Base-by-base conservation (phyloP, 1,140 invertebrate species). In the Hyles euphorbiae region DNA sequence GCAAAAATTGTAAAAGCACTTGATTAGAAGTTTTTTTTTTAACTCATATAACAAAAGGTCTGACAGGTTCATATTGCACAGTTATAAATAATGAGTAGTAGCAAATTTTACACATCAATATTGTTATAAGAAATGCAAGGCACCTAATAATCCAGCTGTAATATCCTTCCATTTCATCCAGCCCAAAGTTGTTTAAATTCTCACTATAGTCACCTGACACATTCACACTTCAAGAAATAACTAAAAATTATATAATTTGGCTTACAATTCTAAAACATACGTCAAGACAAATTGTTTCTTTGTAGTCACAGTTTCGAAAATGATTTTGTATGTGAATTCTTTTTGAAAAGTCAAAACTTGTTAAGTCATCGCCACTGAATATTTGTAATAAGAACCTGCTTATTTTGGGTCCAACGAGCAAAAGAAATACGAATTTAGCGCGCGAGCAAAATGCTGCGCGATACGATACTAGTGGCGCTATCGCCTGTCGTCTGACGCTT, bases 251-350 rank as follows among this genome's bases (percentile, higher is more conserved):
- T 58, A 77, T 74, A 78, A 78, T 83, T 83, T 83, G 80, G 76
- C 76, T 78, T 68, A 79, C 76, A 78, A 76, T 76, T 67, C 70
- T 80, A 78, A 74, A 80, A 77, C 60, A 70, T 72, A 80, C 72
- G 72, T 77, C 76, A 78, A 78, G 68, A 78, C 66, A 74, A 75
- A 68, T 65, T 66, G 60, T 65, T 71, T 64, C 63, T 48, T 22
- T 58, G 52, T 33, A 61, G 53, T 53, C 60, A 63, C 40, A 58
- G 45, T 63, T 71, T 55, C 48, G 50, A 63, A 68, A 40, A 40
- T 40, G 36, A 40, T 40, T 40, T 40, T 40, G 36, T 40, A 40
- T 40, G 36, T 36, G 36, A 36, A 36, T 8, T 40, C 8, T 40
- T 40, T 40, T 40, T 5, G 36, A 5, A 40, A 5, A 5, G 36